Conservation (phyloP, 2,797 vertebrate genomes). For the Siniperca scherzeri region DNA sequence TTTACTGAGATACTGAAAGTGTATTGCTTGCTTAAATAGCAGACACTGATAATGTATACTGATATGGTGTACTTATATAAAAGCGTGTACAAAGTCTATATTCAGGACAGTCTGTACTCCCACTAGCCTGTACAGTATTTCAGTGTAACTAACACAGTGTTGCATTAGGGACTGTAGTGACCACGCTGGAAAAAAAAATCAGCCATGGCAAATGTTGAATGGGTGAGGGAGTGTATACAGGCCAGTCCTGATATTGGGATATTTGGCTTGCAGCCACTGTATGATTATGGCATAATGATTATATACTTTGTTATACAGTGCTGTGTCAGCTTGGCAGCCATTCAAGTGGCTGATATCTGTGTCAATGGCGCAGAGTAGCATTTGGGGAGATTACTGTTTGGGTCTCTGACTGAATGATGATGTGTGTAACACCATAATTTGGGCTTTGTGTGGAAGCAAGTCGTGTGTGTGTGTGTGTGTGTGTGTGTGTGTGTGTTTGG, state of each 20-base stretch:
- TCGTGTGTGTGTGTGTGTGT: background rate
- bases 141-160: background rate
- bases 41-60: background rate
- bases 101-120: background rate
- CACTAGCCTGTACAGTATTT: background rate
- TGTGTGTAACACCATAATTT: constrained; percentile 55
- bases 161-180: background rate
- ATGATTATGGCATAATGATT: constrained; percentile 65
- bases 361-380: constrained; percentile 61
- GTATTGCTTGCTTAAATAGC: background rate
- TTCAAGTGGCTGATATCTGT: constrained; percentile 63
- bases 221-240: constrained; percentile 29
- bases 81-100: background rate
- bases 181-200: constrained; percentile 14
- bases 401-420: constrained; percentile 57
- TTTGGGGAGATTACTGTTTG: constrained; percentile 73
- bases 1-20: background rate
- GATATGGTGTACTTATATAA: background rate
- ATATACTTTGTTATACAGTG: constrained; percentile 59
- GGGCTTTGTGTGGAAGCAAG: constrained; percentile 31
- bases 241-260: constrained; percentile 42
- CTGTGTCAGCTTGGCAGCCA: constrained; percentile 65
- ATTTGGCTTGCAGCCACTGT: constrained; percentile 54
- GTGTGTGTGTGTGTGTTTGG: too few species aligned
- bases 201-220: constrained; percentile 27